Conservation (phyloP, 2,113 vertebrate species). For the Elgaria multicarinata region DNA sequence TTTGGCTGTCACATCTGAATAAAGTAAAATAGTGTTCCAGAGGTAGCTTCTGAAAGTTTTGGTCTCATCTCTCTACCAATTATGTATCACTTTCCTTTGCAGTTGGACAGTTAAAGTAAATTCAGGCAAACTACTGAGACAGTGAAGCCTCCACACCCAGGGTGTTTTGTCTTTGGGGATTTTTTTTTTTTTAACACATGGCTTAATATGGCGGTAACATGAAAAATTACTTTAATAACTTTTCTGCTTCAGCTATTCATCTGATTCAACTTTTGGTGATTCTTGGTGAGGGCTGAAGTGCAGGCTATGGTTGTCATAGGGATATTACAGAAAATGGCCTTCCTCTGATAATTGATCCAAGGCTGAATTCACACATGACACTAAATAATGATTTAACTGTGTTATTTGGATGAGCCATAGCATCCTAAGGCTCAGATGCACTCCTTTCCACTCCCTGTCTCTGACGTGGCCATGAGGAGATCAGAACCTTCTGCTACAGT, state of each 20-base stretch:
- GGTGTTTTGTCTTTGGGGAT: neutral
- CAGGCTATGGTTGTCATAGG: neutral
- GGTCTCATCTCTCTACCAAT: neutral
- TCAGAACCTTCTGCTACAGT: neutral
- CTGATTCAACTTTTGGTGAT: neutral
- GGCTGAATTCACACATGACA: neutral
- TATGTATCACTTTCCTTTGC: neutral
- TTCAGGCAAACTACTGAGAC: neutral
- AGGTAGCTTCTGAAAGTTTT: neutral
- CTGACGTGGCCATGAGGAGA: neutral
- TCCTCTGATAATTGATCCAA: neutral
- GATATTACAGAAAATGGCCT: neutral
- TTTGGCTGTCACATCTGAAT: neutral
- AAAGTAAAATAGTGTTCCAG: neutral
- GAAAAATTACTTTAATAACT: neutral
- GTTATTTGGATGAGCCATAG: neutral
- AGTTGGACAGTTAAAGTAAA: neutral
- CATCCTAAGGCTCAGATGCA: neutral
- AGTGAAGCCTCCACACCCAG: neutral
- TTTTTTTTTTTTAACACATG: neutral
- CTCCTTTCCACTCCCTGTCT: neutral
- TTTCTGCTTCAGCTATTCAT: neutral
- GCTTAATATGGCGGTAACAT: neutral
- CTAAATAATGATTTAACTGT: neutral
- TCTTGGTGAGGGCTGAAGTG: neutral